Evolutionary conservation across 2,888 invertebrate genomes (phyloP).

Genomic region (Limenitis camilla): DNA sequence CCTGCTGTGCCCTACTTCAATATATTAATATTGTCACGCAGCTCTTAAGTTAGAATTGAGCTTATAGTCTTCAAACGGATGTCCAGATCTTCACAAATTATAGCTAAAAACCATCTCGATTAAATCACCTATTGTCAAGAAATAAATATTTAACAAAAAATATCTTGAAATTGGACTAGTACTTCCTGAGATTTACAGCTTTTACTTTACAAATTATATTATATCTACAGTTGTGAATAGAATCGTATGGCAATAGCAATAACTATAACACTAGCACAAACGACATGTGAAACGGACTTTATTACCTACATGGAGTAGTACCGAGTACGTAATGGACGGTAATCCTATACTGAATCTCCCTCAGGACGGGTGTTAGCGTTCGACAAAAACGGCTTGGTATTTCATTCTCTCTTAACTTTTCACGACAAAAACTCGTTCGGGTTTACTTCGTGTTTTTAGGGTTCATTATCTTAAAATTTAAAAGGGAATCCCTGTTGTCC

Average conservation of each 20-base stretch:
- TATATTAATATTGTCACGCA: too few relatives aligned
- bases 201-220: too few relatives aligned
- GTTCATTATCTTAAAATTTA: conserved; percentile 2
- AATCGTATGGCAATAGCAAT: conserved; percentile 3
- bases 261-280: conserved; percentile 5
- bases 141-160: too few relatives aligned
- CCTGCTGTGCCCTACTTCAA: too few relatives aligned
- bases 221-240: background rate
- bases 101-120: too few relatives aligned
- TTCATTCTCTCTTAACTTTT: conserved; percentile 25
- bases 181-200: too few relatives aligned
- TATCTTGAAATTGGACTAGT: too few relatives aligned
- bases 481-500: too few relatives aligned
- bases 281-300: background rate
- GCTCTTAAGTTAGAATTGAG: too few relatives aligned
- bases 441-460: conserved; percentile 15
- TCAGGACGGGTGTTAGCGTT: conserved; percentile 24
- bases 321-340: conserved; percentile 3
- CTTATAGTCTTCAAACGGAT: too few relatives aligned
- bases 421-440: conserved; percentile 24
- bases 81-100: too few relatives aligned
- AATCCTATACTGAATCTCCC: conserved; percentile 22
- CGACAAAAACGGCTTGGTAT: conserved; percentile 25
- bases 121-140: too few relatives aligned
- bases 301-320: background rate